Base-by-base conservation (phyloP, 2,797 vertebrate genomes). In the Characodon lateralis region DNA sequence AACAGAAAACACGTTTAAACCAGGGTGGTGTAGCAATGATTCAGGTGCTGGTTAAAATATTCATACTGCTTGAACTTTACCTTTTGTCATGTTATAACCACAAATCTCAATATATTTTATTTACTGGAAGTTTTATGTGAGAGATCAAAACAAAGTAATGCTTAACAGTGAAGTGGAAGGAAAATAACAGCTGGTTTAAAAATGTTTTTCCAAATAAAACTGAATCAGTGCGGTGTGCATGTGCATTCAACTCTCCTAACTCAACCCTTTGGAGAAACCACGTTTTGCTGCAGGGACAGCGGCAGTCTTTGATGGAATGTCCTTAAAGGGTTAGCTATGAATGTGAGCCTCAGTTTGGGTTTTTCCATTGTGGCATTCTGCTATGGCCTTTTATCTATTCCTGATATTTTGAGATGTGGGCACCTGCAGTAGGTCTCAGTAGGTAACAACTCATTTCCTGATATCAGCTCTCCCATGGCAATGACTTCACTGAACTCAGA, bases 111-210 rank as follows among this genome's bases (percentile, higher is more conserved):
- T 68, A 10, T 43, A 14, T 26, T 70, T 70, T 70, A 70, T 70
- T 70, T 48, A 70, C 66, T 46, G 24, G 63, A 3, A 66, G 22
- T 14, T 69, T 69, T 69, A 69, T 46, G 22, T 69, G 41, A 69
- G 1, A 26, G 6, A 26, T 41, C 41, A 16, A 69, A 46, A n/a
- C 24, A 48, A 48, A 70, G 66, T 46, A 46, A 13, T 8, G 6
- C 24, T 66, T 66, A 66, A 2, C 24, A 26, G 66, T 8, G 5
- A 13, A 70, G 66, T 46, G 41, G 41, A 48, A 26, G 41, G 66
- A 70, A 26, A 48, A 68, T 65, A 43, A 68, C 10, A 68, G 63
- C 12, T 69, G 39, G 12, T 26, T 70, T 46, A 26, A 24, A 46
- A 26, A 26, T 26, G 48, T 26, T 41, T 66, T 48, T 26, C 66